These are phyloP conservation scores for Stictonetta naevosa DNA, from an alignment of 2,113 vertebrate genomes.

Conservation along the genomic window DNA sequence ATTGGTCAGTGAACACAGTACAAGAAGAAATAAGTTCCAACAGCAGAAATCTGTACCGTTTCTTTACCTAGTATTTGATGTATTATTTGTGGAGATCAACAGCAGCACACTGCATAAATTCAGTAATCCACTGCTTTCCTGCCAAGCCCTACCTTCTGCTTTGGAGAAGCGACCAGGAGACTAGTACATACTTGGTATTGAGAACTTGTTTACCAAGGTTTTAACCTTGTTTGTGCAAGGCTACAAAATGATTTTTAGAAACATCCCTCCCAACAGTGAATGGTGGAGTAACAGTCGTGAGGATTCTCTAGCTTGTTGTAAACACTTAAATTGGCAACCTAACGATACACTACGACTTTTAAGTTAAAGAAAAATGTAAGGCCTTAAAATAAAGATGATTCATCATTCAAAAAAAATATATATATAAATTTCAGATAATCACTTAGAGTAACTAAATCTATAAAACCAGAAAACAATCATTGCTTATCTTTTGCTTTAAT, in stretches of 20 bases:
- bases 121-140: neutral
- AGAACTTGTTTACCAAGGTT: neutral
- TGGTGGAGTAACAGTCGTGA: neutral
- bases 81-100: neutral
- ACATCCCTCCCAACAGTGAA: neutral
- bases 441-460: neutral
- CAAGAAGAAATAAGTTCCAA: neutral
- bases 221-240: neutral
- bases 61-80: neutral
- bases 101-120: neutral
- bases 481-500: neutral
- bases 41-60: neutral
- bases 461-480: neutral
- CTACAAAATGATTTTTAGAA: neutral
- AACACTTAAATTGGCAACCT: neutral
- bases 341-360: neutral
- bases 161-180: neutral
- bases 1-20: neutral
- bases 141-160: accelerated
- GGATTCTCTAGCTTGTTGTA: neutral
- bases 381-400: neutral
- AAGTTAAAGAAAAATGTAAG: neutral
- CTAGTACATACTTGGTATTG: neutral
- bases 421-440: neutral
- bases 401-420: neutral